Base-by-base conservation (phyloP, 2,888 invertebrate genomes). In the Callinectes sapidus region DNA sequence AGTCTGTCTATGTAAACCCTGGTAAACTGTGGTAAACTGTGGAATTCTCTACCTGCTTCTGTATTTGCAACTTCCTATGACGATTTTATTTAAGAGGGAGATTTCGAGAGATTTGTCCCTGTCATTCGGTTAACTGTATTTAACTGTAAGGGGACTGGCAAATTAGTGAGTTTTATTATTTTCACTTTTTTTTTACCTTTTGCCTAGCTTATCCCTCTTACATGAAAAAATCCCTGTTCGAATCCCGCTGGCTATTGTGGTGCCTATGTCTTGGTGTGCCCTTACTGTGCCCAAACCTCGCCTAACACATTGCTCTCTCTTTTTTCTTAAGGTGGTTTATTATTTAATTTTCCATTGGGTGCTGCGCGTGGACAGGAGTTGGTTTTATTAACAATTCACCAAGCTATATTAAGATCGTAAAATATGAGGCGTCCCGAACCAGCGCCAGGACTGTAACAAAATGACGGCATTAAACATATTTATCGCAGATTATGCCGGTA, bases 341-440 rank as follows among this genome's bases (percentile, higher is more conserved):
- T 71, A 71, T 71, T 71, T 71, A 71, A 71, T 71, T n/a, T 71
- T 71, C 71, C n/a, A 71, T 71, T n/a, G 28, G 23, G 3, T 71
- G 71, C 28, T 28, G 71, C 71, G 16, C 23, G 71, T 71, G 28
- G 71, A 71, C 71, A 71, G 23, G n/a, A 2, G 3, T 71, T 71
- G 71, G 8, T 71, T 71, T 71, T 71, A 71, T 71, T 71, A 71
- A 71, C 71, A 71, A 71, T 71, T 23, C 71, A 71, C n/a, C n/a
- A 23, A 28, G 71, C 71, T 1, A 71, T 71, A 71, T 71, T 71
- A 71, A 28, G n/a, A 23, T 71, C 71, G 28, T 71, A 28, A n/a
- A 71, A 71, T 71, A 71, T 71, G n/a, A 28, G 28, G 71, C 71
- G 71, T 71, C 23, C 71, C 71, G 28, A 10, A 71, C 23, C n/a